Conservation (phyloP, 2,113 vertebrate species). For the Rhinichthys klamathensis region DNA sequence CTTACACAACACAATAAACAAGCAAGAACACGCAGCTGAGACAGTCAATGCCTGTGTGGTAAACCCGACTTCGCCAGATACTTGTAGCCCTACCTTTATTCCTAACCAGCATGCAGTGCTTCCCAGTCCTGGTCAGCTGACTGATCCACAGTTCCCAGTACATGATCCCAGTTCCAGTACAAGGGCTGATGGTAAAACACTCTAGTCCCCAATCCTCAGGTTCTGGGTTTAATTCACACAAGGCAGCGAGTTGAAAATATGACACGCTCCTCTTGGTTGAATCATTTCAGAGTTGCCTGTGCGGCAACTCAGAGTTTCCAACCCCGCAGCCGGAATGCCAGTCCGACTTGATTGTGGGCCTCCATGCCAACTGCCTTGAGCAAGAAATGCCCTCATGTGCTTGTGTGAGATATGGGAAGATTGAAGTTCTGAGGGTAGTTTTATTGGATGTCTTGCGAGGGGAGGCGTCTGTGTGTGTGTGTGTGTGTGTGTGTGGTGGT, state of each 20-base stretch:
- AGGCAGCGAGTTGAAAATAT: slow-evolving; percentile 10
- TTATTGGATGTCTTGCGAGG: slow-evolving; percentile 52
- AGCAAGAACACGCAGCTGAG: slow-evolving; percentile 26
- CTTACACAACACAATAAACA: slow-evolving; percentile 15
- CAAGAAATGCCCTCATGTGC: slow-evolving; percentile 57
- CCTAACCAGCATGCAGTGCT: slow-evolving; percentile 71
- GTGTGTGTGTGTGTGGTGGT: too few species aligned
- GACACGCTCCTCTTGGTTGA: slow-evolving; percentile 4
- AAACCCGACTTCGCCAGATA: neutral
- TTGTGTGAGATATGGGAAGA: slow-evolving; percentile 34
- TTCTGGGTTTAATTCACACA: neutral
- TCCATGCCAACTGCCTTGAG: slow-evolving; percentile 62
- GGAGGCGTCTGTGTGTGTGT: slow-evolving; percentile 28
- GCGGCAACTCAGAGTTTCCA: slow-evolving; percentile 69
- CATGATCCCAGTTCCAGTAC: slow-evolving; percentile 63
- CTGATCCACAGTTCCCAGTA: slow-evolving; percentile 80
- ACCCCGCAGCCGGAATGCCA: slow-evolving; percentile 61
- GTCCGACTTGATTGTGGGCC: slow-evolving; percentile 58
- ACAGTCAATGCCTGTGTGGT: neutral
- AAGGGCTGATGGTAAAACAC: neutral
- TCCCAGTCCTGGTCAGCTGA: slow-evolving; percentile 66
- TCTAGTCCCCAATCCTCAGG: neutral
- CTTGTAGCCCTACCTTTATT: slow-evolving; percentile 72
- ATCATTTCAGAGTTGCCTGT: slow-evolving; percentile 58
- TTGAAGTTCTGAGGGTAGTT: slow-evolving; percentile 36